phyloP scores from a whole-genome alignment of 2,797 vertebrate genomes.

The Gallinago nigripennis region DNA sequence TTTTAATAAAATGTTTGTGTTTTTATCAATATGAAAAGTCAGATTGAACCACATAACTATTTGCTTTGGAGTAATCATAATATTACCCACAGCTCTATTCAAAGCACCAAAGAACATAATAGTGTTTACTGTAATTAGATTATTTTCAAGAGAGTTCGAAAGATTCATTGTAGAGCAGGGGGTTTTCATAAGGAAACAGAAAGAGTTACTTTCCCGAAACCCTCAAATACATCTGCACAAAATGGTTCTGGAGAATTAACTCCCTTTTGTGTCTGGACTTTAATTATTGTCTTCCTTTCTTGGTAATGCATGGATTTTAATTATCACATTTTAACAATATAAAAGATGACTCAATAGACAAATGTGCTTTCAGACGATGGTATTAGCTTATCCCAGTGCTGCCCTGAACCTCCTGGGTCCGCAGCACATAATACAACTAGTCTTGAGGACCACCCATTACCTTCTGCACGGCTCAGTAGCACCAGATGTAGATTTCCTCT shows the following conservation, averaged over 20 bases:
- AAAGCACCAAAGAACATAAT: constrained; percentile 35
- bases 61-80: constrained; percentile 34
- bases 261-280: constrained; percentile 3
- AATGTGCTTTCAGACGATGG: background rate
- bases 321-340: background rate
- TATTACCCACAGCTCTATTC: constrained; percentile 34
- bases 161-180: background rate
- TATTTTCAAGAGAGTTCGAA: constrained; percentile 31
- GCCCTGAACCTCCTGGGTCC: background rate
- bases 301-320: background rate
- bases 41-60: background rate
- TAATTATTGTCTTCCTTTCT: constrained; percentile 3
- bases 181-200: background rate
- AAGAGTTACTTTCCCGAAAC: constrained; percentile 7
- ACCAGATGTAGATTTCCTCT: background rate
- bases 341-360: background rate
- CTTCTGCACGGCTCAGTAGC: rapidly evolving
- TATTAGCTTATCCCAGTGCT: background rate
- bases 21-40: constrained; percentile 13
- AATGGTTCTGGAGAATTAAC: constrained; percentile 23
- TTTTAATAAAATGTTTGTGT: background rate
- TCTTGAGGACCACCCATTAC: background rate
- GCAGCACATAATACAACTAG: background rate
- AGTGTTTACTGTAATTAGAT: constrained; percentile 49
- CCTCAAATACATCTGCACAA: background rate